Evolutionary conservation across 2,113 vertebrate genomes (phyloP).

Genomic region (Aptenodytes forsteri): DNA sequence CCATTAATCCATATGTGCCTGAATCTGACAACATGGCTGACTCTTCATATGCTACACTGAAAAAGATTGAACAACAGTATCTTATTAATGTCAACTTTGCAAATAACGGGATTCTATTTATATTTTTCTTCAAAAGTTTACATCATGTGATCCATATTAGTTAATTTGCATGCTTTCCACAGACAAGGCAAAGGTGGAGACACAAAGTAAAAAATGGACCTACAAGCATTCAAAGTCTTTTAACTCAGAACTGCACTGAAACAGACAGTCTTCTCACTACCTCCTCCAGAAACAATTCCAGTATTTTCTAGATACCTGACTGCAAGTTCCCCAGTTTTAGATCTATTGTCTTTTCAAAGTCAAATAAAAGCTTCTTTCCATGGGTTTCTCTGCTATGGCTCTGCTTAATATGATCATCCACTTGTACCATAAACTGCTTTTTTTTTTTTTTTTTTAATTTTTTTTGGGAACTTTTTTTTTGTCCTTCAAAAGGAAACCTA

Average conservation of each 20-base stretch:
- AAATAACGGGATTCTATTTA: not conserved
- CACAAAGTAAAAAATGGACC: not conserved
- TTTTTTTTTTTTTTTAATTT: not conserved
- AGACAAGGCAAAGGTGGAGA: not conserved
- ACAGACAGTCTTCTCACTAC: not conserved
- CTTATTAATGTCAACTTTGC: not conserved
- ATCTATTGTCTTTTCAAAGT: not conserved
- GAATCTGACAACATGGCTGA: not conserved
- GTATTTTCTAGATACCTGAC: not conserved
- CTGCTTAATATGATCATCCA: not conserved
- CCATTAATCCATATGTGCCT: not conserved
- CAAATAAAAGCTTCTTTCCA: not conserved
- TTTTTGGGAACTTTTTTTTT: not conserved
- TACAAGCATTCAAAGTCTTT: not conserved
- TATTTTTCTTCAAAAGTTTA: not conserved
- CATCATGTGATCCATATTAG: not conserved
- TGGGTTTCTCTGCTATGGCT: not conserved
- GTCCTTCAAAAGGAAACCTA: not conserved
- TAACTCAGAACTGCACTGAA: not conserved
- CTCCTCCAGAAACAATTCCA: not conserved
- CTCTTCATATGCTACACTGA: not conserved
- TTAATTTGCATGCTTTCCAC: not conserved
- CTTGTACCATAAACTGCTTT: not conserved
- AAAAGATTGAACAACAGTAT: not conserved
- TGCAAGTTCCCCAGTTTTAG: not conserved